Base-by-base conservation (phyloP, 2,888 invertebrate genomes). In the Thecophora atra region DNA sequence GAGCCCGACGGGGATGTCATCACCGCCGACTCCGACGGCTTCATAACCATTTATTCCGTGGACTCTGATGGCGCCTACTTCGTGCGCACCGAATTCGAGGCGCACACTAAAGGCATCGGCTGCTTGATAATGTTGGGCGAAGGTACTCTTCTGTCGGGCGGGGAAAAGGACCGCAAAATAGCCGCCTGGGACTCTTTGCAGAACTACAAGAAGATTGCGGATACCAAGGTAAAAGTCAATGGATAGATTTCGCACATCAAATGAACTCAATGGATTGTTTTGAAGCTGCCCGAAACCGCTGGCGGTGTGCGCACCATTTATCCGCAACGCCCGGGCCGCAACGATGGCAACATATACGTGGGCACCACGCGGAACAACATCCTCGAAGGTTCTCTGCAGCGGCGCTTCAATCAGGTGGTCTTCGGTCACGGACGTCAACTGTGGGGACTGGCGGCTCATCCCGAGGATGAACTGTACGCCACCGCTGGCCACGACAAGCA, bases 101-200 rank as follows among this genome's bases (percentile, higher is more conserved):
- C 94, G 0, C 95, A 95, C 81, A 94, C 93, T 77, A 95, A 95
- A 85, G 94, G 95, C 42, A 94, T 96, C 54, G 94, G 94, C 77
- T 93, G 94, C 0, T 86, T 97, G 72, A 91, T 95, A 65, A 94
- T 96, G 94, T 88, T 97, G 64, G 94, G 94, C 0, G 97, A 97
- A 86, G 96, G 96, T 0, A 96, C 96, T 0, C 85, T 97, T 13
- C 88, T 97, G 62, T 96, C 96, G 0, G 96, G 96, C 0, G 96
- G 96, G 0, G 96, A 96, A 81, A 94, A 94, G 80, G 96, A 96
- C 83, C 89, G 95, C 44, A 94, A 94, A 87, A 94, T 97, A 77
- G 94, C 94, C 0, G 96, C 96, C 0, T 97, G 97, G 97, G 96
- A 97, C 83, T 93, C 95, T 0, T 86, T 94, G 74, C 95, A 95